Evolutionary conservation across 2,113 vertebrate species (phyloP).

Genomic region (Gopherus flavomarginatus): DNA sequence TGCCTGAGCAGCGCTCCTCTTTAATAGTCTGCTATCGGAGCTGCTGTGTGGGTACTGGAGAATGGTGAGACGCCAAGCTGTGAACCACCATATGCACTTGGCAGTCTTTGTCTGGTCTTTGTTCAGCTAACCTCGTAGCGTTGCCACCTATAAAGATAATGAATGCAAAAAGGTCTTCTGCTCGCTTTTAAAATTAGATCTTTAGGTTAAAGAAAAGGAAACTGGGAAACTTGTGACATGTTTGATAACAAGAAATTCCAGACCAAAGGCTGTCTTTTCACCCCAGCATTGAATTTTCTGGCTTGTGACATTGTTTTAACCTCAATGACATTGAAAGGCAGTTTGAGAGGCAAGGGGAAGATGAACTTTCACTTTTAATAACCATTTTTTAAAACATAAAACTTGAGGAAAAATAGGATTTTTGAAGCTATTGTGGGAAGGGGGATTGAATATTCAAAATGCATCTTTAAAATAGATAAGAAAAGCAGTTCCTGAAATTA

Average conservation of each 20-base stretch:
- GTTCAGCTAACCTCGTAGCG: constrained; percentile 80
- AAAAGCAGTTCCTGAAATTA: background rate
- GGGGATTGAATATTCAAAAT: background rate
- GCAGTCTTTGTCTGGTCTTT: constrained; percentile 81
- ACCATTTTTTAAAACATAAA: background rate
- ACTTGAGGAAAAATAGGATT: background rate
- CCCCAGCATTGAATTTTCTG: constrained; percentile 2
- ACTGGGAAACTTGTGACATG: constrained; percentile 42
- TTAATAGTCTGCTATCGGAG: constrained; percentile 75
- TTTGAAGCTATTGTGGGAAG: background rate
- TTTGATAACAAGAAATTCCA: constrained; percentile 44
- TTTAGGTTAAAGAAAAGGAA: constrained; percentile 68
- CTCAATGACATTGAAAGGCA: background rate
- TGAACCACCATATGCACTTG: constrained; percentile 82
- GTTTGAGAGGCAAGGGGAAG: background rate
- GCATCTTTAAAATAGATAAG: background rate
- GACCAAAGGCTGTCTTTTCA: constrained; percentile 29
- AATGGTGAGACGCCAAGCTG: constrained; percentile 79
- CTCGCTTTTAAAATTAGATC: constrained; percentile 71
- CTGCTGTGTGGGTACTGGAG: constrained; percentile 78
- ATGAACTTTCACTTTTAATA: accelerated
- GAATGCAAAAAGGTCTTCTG: constrained; percentile 74
- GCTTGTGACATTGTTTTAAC: constrained; percentile 2
- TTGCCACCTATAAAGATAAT: constrained; percentile 80
- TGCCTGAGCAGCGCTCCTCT: constrained; percentile 76